These are phyloP conservation scores for Trachops cirrhosus DNA, from an alignment of 2,797 vertebrate genomes.

Conservation along the genomic window DNA sequence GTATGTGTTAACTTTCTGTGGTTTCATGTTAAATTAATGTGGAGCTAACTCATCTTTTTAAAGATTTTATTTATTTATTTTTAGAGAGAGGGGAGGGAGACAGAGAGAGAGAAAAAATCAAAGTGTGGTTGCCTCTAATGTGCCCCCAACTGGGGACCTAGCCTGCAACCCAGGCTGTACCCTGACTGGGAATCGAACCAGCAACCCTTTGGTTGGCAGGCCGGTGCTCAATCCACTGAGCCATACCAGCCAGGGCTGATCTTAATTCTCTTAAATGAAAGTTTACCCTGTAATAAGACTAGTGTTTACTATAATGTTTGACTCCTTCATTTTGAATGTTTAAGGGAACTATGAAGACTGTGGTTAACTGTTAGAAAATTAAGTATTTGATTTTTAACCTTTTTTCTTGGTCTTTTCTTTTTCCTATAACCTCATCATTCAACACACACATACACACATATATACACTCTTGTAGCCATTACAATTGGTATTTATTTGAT, in stretches of 20 bases:
- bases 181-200: no score
- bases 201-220: no score
- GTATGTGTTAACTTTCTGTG: conserved; percentile 29
- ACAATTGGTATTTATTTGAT: not conserved
- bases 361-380: conserved; percentile 30
- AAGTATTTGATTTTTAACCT: conserved; percentile 15
- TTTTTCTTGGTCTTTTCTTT: not conserved
- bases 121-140: no score
- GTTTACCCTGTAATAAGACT: conserved; percentile 2
- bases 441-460: not conserved
- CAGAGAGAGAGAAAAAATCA: no score
- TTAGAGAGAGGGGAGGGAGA: no score
- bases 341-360: not conserved
- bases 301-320: not conserved
- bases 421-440: not conserved
- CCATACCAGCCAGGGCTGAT: not conserved
- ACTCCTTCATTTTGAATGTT: conserved; percentile 48
- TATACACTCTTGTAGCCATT: not conserved
- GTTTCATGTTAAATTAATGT: conserved; percentile 40
- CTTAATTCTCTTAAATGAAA: conserved; percentile 7
- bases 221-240: no score
- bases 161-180: no score
- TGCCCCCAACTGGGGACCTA: no score
- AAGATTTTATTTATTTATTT: no score
- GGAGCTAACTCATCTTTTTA: conserved; percentile 1